phyloP scores from a whole-genome alignment of 1,140 invertebrate species.

The Chionoecetes opilio region DNA sequence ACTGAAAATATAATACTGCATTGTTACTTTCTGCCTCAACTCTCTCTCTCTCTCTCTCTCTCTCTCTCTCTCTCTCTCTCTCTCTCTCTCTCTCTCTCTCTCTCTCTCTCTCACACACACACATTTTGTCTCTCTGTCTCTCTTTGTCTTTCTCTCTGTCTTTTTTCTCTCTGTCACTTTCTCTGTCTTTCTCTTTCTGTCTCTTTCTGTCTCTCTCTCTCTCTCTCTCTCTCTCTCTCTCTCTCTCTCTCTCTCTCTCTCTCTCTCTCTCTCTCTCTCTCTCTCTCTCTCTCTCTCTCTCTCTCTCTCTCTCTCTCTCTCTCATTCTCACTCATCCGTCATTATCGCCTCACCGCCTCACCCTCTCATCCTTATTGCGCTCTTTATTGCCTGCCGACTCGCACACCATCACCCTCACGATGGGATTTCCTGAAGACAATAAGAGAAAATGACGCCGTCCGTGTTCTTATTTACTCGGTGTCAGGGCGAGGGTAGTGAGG shows the following conservation, averaged over 20 bases:
- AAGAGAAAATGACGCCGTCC: background rate
- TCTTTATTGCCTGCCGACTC: background rate
- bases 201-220: background rate
- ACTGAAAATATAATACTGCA: conserved; percentile 4
- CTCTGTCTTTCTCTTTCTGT: conserved; percentile 38
- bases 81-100: background rate
- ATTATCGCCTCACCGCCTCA: background rate
- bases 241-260: conserved; percentile 47
- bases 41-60: conserved; percentile 49
- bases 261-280: conserved; percentile 10
- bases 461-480: too few relatives aligned
- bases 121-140: background rate
- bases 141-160: background rate
- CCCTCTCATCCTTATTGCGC: background rate
- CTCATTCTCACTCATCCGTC: conserved; percentile 35
- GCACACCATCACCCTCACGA: background rate
- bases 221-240: background rate
- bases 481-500: background rate
- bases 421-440: background rate
- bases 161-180: conserved; percentile 15
- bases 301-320: background rate
- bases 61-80: conserved; percentile 42
- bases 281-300: conserved; percentile 10
- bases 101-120: background rate
- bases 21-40: conserved; percentile 41